Base-by-base conservation (phyloP, 2,888 invertebrate genomes). In the Notodonta dromedarius region DNA sequence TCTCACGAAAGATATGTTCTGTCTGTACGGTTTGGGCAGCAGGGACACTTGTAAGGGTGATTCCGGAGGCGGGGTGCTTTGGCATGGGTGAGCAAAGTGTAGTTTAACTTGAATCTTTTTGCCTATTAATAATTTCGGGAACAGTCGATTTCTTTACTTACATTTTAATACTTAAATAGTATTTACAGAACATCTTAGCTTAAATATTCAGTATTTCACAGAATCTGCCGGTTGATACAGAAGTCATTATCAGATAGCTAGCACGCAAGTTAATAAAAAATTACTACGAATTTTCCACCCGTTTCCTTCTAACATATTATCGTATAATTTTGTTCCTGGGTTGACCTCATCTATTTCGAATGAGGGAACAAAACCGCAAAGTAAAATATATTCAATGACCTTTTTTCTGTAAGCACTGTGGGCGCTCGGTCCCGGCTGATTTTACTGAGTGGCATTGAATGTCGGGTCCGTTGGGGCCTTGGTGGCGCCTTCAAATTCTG, bases 21-120 rank as follows among this genome's bases (percentile, higher is more conserved):
- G 91, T 60, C 73, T 91, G 60, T 91, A 91, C 46, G 90, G 91
- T 3, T 72, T 80, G 4, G 89, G 85, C 0, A n/a, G 24, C 5
- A 71, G 77, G 9, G 91, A 91, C 57, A 83, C 87, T 0, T 92
- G 91, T 64, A 84, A 79, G 60, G 91, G 91, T 0, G 90, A 91
- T 66, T 91, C 91, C 0, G 91, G 91, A 0, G 89, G 89, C 2
- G 88, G 86, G 0, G 86, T 91, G 0, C 50, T 85, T 9, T 91
- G 91, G 90, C 80, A 82, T 3, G 79, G 79, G 91, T 91, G 73
- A 76, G 78, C 56, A 9, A 35, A 35, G 35, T 35, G 35, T 35
- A 35, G 35, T 35, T 35, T 35, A 5, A 35, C 24, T 35, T 5
- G 35, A 35, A 35, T 35, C 24, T 24, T 24, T 24, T 24, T 24